phyloP scores from a whole-genome alignment of 2,113 vertebrate genomes.

The Micronycteris hirsuta region DNA sequence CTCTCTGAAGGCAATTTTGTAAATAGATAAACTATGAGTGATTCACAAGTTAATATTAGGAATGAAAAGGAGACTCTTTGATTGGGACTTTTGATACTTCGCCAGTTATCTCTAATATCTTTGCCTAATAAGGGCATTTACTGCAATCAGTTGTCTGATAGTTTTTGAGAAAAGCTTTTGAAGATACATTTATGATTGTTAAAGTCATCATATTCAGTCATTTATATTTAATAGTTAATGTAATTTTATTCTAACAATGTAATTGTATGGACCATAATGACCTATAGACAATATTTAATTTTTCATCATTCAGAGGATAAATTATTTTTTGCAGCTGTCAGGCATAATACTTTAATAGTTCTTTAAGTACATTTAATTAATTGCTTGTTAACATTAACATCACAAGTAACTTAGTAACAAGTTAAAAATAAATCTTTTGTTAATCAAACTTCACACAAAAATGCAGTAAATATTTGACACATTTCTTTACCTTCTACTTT shows the following conservation, averaged over 20 bases:
- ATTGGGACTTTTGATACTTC: not conserved
- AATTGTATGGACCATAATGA: not conserved
- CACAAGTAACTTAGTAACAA: constrained; percentile 36
- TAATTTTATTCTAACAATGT: not conserved
- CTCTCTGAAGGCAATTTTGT: not conserved
- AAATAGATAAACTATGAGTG: not conserved
- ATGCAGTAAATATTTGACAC: constrained; percentile 7
- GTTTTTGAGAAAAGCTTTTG: not conserved
- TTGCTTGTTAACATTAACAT: constrained; percentile 57
- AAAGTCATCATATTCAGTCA: not conserved
- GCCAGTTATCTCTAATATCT: not conserved
- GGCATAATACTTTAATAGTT: constrained; percentile 34
- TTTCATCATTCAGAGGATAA: not conserved
- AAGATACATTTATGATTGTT: not conserved
- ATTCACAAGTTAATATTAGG: not conserved
- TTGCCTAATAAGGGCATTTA: not conserved
- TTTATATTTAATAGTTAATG: constrained; percentile 1
- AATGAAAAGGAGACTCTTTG: not conserved
- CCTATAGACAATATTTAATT: not conserved
- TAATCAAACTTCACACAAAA: constrained; percentile 50
- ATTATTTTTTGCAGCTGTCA: constrained; percentile 21
- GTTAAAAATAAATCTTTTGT: constrained; percentile 52
- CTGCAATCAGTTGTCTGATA: not conserved
- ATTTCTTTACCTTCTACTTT: constrained; percentile 19
- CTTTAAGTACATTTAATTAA: constrained; percentile 63